Base-by-base conservation (phyloP, 2,888 invertebrate genomes). In the Dolichopus griseipennis region DNA sequence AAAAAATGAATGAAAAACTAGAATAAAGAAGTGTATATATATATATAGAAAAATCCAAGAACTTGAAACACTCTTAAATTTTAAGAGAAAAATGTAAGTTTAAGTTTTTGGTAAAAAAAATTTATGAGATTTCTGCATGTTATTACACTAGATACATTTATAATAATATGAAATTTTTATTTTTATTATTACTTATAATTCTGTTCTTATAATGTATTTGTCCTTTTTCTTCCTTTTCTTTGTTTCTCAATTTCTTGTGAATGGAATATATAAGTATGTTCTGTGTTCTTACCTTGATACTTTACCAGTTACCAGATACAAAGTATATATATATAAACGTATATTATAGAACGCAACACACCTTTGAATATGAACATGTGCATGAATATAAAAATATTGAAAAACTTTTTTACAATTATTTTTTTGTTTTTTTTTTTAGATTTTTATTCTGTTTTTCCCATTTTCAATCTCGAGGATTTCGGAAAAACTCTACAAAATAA, bases 71-170 rank as follows among this genome's bases (percentile, higher is more conserved):
- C 27, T 27, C 27, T 27, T 27, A 27, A 27, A 27, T 27, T 27
- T 27, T 4, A 27, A 27, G 27, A 15, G 18, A 18, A 52, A 52
- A 18, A 52, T 52, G 52, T 12, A 52, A 52, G 9, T 2, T 27
- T n/a, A n/a, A n/a, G 18, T 2, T 27, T 4, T 27, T 27, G 18
- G 52, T n/a, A n/a, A n/a, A n/a, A n/a, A 52, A 52, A 52, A 52
- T 18, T 52, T 52, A 52, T 52, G 52, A 52, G 15, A 52, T 52
- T 52, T 52, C 52, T 52, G 52, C 52, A 52, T 52, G 52, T 52
- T 52, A 52, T 52, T 18, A 52, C 52, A 52, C 52, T 12, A n/a
- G 52, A 52, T 52, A 52, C 52, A 52, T 52, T 52, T 52, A 52
- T 52, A 52, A 52, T 52, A 52, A 18, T 52, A 52, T 52, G 52